Evolutionary conservation across 2,797 vertebrate species (phyloP).

Genomic region (Rhodeus uyekii): DNA sequence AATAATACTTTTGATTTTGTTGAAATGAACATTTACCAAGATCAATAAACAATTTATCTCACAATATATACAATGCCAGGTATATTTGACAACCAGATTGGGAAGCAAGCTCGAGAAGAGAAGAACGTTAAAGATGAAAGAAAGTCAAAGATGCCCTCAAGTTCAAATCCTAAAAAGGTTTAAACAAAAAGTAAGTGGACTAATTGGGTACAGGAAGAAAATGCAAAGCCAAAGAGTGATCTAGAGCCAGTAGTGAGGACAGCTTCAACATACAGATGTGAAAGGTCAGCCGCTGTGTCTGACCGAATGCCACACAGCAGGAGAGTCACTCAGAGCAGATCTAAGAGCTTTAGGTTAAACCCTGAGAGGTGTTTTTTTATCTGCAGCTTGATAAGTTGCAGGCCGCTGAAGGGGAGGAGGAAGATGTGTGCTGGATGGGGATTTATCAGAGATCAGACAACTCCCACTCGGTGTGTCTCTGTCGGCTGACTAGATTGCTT

Average conservation of each 20-base stretch:
- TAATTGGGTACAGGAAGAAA: slow-evolving; percentile 68
- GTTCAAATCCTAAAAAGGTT: slow-evolving; percentile 70
- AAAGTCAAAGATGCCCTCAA: slow-evolving; percentile 46
- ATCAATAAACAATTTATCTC: too few species aligned
- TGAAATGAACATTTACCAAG: too few species aligned
- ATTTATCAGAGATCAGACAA: slow-evolving; percentile 65
- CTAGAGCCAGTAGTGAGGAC: slow-evolving; percentile 36
- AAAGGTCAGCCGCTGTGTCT: neutral
- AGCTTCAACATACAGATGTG: neutral
- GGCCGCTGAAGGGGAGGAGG: slow-evolving; percentile 47
- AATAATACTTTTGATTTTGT: too few species aligned
- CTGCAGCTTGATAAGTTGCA: slow-evolving; percentile 58
- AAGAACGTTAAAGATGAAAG: too few species aligned
- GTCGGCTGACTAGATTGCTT: slow-evolving; percentile 68
- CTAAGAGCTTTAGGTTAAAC: slow-evolving; percentile 39
- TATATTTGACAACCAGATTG: too few species aligned
- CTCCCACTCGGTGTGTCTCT: slow-evolving; percentile 44
- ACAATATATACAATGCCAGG: too few species aligned
- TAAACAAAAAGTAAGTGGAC: slow-evolving; percentile 60
- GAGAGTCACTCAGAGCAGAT: slow-evolving; percentile 55
- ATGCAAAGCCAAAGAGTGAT: slow-evolving; percentile 66
- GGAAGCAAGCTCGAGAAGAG: too few species aligned
- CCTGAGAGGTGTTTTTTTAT: slow-evolving; percentile 53
- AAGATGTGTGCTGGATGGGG: neutral
- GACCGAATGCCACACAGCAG: slow-evolving; percentile 41